These are phyloP conservation scores for Tachystola acroxantha DNA, from an alignment of 2,888 invertebrate genomes.

Conservation along the genomic window DNA sequence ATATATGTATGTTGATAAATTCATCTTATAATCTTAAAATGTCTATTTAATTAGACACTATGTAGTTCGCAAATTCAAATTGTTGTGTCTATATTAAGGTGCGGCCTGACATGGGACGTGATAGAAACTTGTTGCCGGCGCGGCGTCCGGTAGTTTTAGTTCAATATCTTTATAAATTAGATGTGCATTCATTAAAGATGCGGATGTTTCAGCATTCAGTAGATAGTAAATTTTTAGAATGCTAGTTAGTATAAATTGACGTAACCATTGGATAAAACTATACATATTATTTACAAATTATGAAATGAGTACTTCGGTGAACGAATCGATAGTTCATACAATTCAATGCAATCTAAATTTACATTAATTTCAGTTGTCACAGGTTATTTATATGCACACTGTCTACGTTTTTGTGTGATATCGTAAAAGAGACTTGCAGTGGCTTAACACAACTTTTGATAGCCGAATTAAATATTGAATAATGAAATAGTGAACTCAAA, in stretches of 20 bases:
- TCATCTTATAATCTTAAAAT: too few relatives aligned
- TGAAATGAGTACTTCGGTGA: background rate
- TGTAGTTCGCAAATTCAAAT: background rate
- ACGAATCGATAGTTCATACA: background rate
- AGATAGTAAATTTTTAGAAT: slow-evolving; percentile 77
- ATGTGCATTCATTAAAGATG: slow-evolving; percentile 62
- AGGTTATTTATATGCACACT: slow-evolving; percentile 55
- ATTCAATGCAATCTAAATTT: background rate
- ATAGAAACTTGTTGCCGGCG: slow-evolving; percentile 51
- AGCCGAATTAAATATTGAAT: too few relatives aligned
- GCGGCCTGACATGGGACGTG: slow-evolving; percentile 39
- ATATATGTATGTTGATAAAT: too few relatives aligned
- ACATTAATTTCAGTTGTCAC: background rate
- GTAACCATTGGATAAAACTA: slow-evolving; percentile 30
- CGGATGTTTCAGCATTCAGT: slow-evolving; percentile 69
- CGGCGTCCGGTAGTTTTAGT: slow-evolving; percentile 61
- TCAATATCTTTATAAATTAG: slow-evolving; percentile 69
- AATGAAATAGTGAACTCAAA: too few relatives aligned
- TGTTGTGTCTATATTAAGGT: background rate
- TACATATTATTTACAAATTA: background rate
- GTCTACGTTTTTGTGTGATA: slow-evolving; percentile 26
- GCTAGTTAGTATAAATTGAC: slow-evolving; percentile 75
- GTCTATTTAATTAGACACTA: too few relatives aligned
- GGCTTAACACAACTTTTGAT: too few relatives aligned
- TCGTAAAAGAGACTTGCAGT: background rate